A percentile compares a stretch with the other conserved stretches of the same genome.
Evolutionary conservation across 2,888 invertebrate genomes (phyloP).

Genomic region (Eustalomyia histrio): DNA sequence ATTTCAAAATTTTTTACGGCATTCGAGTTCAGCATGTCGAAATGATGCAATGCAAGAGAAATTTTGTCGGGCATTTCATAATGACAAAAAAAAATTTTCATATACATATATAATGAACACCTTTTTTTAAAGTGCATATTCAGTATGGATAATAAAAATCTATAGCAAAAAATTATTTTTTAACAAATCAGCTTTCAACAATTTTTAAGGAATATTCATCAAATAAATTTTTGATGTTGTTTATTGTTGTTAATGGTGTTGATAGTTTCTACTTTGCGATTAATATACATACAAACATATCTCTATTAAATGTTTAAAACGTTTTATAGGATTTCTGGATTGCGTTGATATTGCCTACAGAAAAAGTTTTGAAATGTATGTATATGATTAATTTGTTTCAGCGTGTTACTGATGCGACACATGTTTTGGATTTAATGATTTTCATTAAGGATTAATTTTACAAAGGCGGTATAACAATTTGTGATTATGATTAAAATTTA

Average conservation of each 20-base stretch:
- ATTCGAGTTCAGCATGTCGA: too few relatives aligned
- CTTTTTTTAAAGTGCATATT: too few relatives aligned
- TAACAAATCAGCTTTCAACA: too few relatives aligned
- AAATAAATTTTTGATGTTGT: neutral
- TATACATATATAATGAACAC: too few relatives aligned
- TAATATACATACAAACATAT: neutral
- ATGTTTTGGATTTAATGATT: conserved; percentile 9
- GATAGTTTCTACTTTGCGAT: neutral
- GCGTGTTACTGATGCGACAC: neutral
- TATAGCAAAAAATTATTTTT: too few relatives aligned
- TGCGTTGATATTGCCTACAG: neutral
- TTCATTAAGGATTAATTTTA: neutral
- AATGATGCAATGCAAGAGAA: too few relatives aligned
- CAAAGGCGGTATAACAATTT: neutral
- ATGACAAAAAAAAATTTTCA: too few relatives aligned
- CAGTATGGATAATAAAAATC: too few relatives aligned
- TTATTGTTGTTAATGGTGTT: neutral
- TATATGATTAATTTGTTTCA: neutral
- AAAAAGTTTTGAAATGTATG: neutral
- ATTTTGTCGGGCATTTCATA: too few relatives aligned
- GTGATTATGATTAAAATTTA: neutral
- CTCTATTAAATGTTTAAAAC: neutral
- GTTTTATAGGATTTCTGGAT: neutral
- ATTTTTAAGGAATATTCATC: neutral
- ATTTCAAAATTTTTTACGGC: too few relatives aligned